Conservation (phyloP, 37 sponge, comb jelly and placozoan species). For the Axinella damicornis region DNA sequence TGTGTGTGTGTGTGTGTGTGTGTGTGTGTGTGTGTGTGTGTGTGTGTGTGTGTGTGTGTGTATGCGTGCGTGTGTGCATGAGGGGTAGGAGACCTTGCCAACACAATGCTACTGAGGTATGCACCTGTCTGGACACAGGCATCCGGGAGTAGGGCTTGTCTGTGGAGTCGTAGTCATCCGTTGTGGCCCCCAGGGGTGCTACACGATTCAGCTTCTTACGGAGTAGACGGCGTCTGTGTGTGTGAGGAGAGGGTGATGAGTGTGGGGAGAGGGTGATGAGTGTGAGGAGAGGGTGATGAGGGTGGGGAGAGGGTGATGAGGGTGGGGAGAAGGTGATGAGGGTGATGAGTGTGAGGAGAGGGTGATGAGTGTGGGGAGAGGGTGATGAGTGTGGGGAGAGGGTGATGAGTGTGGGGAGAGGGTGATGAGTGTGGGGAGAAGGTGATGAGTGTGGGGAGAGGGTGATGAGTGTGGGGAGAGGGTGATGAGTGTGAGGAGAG, state of each 20-base stretch:
- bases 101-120: neutral
- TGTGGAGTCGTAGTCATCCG: slow-evolving; percentile 40
- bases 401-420: neutral
- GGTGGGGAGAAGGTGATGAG: too few relatives aligned
- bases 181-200: neutral
- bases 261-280: too few relatives aligned
- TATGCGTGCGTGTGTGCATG: too few relatives aligned
- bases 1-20: too few relatives aligned
- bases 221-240: neutral
- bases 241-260: neutral
- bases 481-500: neutral
- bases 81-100: too few relatives aligned
- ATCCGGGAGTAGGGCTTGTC: neutral
- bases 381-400: too few relatives aligned
- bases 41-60: too few relatives aligned
- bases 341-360: too few relatives aligned
- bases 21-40: too few relatives aligned
- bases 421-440: too few relatives aligned
- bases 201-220: slow-evolving; percentile 9
- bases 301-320: neutral
- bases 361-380: neutral
- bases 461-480: too few relatives aligned
- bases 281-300: too few relatives aligned
- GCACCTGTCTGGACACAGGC: neutral
- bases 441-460: neutral